Percentiles rank a stretch among this genome's conserved stretches.
phyloP scores from a whole-genome alignment of 2,888 invertebrate species.

The Desoria tigrina region DNA sequence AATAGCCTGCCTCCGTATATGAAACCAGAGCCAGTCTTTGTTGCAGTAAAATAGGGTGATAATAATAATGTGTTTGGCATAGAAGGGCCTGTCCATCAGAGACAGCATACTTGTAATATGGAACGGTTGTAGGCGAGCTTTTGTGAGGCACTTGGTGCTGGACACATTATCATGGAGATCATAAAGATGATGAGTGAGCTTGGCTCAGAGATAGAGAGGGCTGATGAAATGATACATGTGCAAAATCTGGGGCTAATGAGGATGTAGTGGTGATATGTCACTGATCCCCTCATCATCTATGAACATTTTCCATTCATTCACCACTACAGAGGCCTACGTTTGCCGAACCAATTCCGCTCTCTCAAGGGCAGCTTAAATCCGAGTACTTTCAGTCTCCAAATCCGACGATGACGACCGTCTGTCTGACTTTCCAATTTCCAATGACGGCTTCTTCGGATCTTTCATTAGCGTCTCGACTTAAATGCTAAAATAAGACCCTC shows the following conservation, averaged over 20 bases:
- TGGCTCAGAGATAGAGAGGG: conserved; percentile 6
- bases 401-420: too few relatives aligned
- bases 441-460: too few relatives aligned
- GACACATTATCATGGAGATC: conserved; percentile 13
- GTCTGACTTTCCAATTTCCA: too few relatives aligned
- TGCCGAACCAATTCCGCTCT: conserved; percentile 35
- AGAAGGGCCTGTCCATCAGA: too few relatives aligned
- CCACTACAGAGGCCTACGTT: conserved; percentile 1
- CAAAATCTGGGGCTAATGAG: conserved; percentile 52
- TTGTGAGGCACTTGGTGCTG: conserved; percentile 5
- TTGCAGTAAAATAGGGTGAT: too few relatives aligned
- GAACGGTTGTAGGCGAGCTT: background rate
- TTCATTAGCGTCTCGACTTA: too few relatives aligned
- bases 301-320: conserved; percentile 18
- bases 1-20: too few relatives aligned
- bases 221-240: conserved; percentile 40
- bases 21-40: too few relatives aligned
- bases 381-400: too few relatives aligned
- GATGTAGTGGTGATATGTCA: conserved; percentile 54
- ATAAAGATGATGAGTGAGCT: conserved; percentile 19
- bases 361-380: conserved; percentile 20
- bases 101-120: too few relatives aligned
- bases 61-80: too few relatives aligned
- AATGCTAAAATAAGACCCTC: too few relatives aligned
- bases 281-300: conserved; percentile 44